These are phyloP conservation scores for Montipora sp. DNA, from an alignment of 64 coral and sea anemone genomes.

Conservation along the genomic window DNA sequence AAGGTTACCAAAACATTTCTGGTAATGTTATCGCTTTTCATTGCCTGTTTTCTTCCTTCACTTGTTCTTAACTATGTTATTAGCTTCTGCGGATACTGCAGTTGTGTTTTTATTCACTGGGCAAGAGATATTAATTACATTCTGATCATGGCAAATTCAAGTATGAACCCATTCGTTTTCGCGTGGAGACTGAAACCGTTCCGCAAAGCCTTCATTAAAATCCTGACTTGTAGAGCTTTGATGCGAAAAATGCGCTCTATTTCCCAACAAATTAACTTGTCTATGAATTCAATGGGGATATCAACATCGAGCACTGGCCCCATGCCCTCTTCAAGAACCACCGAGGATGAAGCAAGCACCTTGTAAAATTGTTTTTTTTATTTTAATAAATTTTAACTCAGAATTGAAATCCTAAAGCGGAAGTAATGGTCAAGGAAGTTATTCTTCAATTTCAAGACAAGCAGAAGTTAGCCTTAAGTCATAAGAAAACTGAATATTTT, in stretches of 20 bases:
- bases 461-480: no score
- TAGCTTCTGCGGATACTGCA: constrained; percentile 86
- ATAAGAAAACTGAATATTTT: no score
- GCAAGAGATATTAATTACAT: constrained; percentile 92
- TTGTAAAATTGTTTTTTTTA: no score
- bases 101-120: constrained; percentile 86
- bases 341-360: no score
- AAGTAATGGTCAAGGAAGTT: background rate
- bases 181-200: constrained; percentile 45
- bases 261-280: background rate
- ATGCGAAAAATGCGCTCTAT: background rate
- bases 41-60: constrained; percentile 79
- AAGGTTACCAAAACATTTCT: constrained; percentile 82
- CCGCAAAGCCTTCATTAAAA: constrained; percentile 39
- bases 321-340: background rate
- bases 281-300: background rate
- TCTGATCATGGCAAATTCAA: constrained; percentile 80
- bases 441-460: no score
- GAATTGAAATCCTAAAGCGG: background rate
- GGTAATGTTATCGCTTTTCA: constrained; percentile 64
- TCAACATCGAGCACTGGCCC: background rate
- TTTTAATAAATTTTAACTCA: no score
- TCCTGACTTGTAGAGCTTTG: background rate
- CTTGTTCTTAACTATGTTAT: constrained; percentile 82
- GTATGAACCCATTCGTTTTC: constrained; percentile 85